Conservation (phyloP, 2,888 invertebrate genomes). For the Drosophila atroscutellata region DNA sequence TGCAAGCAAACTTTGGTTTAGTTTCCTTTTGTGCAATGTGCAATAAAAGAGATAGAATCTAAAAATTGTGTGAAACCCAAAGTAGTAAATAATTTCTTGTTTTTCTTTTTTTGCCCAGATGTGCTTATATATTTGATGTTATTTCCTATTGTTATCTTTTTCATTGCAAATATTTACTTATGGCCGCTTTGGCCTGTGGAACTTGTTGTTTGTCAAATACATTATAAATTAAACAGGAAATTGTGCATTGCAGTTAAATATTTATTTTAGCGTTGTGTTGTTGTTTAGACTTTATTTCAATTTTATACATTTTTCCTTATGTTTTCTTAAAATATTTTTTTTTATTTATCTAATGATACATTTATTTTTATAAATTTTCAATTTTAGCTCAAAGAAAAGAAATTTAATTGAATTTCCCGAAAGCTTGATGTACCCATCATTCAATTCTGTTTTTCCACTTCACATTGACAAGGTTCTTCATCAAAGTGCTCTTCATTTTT, state of each 20-base stretch:
- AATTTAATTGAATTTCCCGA: slow-evolving; percentile 11
- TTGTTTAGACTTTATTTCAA: background rate
- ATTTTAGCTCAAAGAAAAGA: background rate
- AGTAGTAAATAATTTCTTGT: slow-evolving; percentile 42
- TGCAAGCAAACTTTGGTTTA: slow-evolving; percentile 52
- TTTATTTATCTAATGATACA: background rate
- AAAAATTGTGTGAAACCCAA: slow-evolving; percentile 39
- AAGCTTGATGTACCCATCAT: slow-evolving; percentile 17
- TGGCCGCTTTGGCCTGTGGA: slow-evolving; percentile 14
- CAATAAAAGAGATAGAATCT: slow-evolving; percentile 13
- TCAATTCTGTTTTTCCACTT: slow-evolving; percentile 39
- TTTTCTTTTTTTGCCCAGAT: slow-evolving; percentile 23
- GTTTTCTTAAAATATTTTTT: background rate
- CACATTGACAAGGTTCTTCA: slow-evolving; percentile 32
- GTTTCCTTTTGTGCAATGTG: slow-evolving; percentile 43
- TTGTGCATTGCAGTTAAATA: slow-evolving; percentile 21
- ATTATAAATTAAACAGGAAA: slow-evolving; percentile 14
- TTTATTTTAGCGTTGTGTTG: background rate
- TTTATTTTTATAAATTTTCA: background rate
- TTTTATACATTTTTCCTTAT: background rate
- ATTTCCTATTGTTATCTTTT: slow-evolving; percentile 25
- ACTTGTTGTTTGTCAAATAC: slow-evolving; percentile 22
- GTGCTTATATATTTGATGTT: background rate
- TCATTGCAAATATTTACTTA: slow-evolving; percentile 54
- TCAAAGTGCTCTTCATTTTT: slow-evolving; percentile 54